Percentiles rank a stretch among this genome's conserved stretches.
Conservation (phyloP, 2,797 vertebrate genomes). For the Pseudomugil gertrudae region DNA sequence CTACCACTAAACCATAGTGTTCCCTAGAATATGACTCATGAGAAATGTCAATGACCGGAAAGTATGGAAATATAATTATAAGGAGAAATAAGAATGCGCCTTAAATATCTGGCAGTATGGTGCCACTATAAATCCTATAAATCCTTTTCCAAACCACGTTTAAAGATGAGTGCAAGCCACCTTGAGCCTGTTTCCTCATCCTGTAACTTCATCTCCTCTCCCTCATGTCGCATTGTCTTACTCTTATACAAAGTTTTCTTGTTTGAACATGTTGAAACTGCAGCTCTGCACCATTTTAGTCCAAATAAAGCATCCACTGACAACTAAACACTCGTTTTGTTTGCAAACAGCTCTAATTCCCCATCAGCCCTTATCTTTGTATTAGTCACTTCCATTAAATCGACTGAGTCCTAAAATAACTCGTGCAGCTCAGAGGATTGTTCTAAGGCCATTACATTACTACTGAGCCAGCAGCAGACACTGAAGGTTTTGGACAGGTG, state of each 20-base stretch:
- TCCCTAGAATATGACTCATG: background rate
- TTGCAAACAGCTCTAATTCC: conserved; percentile 3
- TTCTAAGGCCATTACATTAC: conserved; percentile 74
- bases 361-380: conserved; percentile 1
- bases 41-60: background rate
- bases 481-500: conserved; percentile 25
- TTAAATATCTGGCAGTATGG: conserved; percentile 26
- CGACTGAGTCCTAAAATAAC: conserved; percentile 70
- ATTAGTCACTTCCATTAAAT: conserved; percentile 47
- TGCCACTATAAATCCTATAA: too few relatives aligned
- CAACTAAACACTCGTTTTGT: background rate
- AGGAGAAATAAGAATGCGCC: conserved; percentile 36
- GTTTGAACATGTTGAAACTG: conserved; percentile 39
- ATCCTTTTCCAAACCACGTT: conserved; percentile 37
- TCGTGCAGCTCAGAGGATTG: conserved; percentile 72
- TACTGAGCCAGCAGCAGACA: conserved; percentile 68
- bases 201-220: conserved; percentile 48
- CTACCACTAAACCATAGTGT: conserved; percentile 16
- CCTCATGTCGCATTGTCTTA: conserved; percentile 29
- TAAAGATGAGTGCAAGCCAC: conserved; percentile 25
- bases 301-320: background rate
- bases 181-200: conserved; percentile 46
- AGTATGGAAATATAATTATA: background rate
- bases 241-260: conserved; percentile 44
- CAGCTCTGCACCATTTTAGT: background rate